Conservation (phyloP, 2,113 vertebrate genomes). For the Pandion haliaetus region DNA sequence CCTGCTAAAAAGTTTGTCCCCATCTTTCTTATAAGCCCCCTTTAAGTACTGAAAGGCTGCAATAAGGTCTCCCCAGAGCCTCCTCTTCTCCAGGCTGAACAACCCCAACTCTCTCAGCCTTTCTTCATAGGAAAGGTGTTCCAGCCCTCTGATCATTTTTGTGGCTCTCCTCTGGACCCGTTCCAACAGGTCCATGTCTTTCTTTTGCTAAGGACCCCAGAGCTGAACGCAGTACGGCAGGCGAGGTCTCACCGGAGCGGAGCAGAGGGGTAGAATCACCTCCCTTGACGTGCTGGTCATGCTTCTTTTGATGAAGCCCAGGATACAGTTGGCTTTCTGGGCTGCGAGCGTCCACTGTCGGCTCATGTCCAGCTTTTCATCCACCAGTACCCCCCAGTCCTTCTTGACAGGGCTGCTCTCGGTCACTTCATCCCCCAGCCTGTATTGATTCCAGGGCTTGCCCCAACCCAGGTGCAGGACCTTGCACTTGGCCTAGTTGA, state of each 20-base stretch:
- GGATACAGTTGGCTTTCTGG: accelerated
- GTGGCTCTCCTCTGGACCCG: background rate
- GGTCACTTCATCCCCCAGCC: background rate
- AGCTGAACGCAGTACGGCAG: background rate
- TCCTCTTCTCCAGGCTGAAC: background rate
- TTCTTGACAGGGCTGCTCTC: background rate
- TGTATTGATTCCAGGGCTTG: background rate
- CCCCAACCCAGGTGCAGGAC: background rate
- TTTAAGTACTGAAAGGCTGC: background rate
- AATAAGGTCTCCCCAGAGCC: background rate
- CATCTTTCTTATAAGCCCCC: background rate
- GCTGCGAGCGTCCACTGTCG: background rate
- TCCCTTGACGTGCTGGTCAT: background rate
- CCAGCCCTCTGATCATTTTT: background rate
- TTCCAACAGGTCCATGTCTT: background rate
- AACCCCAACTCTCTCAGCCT: background rate
- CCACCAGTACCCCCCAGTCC: background rate
- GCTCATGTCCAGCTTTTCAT: background rate
- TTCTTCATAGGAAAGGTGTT: background rate
- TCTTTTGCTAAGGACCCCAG: background rate
- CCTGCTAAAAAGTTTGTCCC: background rate
- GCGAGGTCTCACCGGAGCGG: background rate
- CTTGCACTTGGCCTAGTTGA: background rate
- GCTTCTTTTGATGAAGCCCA: background rate
- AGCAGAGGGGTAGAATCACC: background rate